Percentiles rank a stretch among this genome's conserved stretches.
These are phyloP conservation scores for Tipula unca DNA, from an alignment of 2,888 invertebrate genomes.

Conservation along the genomic window DNA sequence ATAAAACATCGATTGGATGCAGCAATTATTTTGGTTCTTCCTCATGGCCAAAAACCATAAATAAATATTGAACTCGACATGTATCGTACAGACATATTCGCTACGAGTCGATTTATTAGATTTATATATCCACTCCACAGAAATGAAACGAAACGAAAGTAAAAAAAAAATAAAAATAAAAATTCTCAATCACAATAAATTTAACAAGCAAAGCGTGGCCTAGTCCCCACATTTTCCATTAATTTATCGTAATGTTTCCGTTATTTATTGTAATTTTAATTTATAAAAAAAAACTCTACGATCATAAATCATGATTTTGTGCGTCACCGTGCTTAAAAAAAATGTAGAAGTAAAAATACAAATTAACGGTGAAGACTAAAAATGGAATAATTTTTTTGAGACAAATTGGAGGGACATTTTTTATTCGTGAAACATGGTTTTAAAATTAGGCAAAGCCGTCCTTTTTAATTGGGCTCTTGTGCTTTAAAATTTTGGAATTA, in stretches of 20 bases:
- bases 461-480: too few relatives aligned
- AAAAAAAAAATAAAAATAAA: background rate
- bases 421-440: too few relatives aligned
- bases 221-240: background rate
- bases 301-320: background rate
- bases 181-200: constrained; percentile 14
- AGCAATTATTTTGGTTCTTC: background rate
- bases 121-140: background rate
- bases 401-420: background rate
- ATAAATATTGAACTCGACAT: background rate
- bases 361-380: background rate
- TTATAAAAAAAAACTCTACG: background rate
- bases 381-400: background rate
- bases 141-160: background rate
- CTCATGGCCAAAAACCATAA: background rate
- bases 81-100: background rate
- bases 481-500: too few relatives aligned
- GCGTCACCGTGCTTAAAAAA: background rate
- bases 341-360: background rate
- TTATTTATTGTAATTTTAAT: constrained; percentile 14
- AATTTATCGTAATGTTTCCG: background rate
- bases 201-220: background rate
- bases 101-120: background rate
- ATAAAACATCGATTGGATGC: background rate
- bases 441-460: too few relatives aligned